Evolutionary conservation across 2,888 invertebrate genomes (phyloP).

Genomic region (Crepidodera aurea): DNA sequence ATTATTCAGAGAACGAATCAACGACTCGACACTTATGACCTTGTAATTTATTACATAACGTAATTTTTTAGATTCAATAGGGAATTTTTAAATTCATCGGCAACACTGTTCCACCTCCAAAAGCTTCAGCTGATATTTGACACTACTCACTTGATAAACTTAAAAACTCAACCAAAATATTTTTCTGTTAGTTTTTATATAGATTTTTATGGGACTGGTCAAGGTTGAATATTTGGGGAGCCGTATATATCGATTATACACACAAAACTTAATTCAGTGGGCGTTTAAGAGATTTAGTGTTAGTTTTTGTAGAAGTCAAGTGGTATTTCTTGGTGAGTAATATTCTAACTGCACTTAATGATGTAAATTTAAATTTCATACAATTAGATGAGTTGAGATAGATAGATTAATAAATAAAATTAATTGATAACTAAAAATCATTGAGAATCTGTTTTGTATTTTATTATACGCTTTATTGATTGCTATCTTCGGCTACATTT

Average conservation of each 20-base stretch:
- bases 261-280: slow-evolving; percentile 12
- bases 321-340: background rate
- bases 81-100: too few relatives aligned
- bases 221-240: slow-evolving; percentile 17
- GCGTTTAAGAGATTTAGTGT: background rate
- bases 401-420: background rate
- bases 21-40: too few relatives aligned
- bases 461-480: background rate
- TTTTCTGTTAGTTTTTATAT: slow-evolving; percentile 10
- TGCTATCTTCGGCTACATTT: background rate
- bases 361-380: background rate
- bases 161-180: slow-evolving; percentile 3
- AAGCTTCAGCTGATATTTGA: too few relatives aligned
- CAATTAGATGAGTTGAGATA: background rate
- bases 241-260: slow-evolving; percentile 18
- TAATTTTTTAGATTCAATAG: too few relatives aligned
- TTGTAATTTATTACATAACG: too few relatives aligned
- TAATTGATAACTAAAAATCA: background rate
- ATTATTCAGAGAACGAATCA: too few relatives aligned
- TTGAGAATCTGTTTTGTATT: background rate
- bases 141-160: background rate
- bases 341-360: background rate
- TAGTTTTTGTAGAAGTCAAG: background rate
- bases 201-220: slow-evolving; percentile 28
- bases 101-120: too few relatives aligned